phyloP scores from a whole-genome alignment of 1,140 invertebrate genomes.

The Eubasilissa regina region DNA sequence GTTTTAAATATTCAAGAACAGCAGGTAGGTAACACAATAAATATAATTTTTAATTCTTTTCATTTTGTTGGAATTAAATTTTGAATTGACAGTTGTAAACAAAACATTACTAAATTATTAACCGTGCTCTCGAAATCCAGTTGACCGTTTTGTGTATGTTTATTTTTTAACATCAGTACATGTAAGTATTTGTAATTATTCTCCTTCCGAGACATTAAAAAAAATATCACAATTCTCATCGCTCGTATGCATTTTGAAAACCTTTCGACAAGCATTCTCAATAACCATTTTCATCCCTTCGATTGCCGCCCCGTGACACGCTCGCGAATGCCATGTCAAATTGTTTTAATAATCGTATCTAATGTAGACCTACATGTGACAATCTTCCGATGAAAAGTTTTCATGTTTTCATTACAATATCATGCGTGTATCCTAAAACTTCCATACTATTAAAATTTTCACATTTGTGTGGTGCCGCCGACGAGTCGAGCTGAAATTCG shows the following conservation, averaged over 20 bases:
- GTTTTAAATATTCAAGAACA: too few relatives aligned
- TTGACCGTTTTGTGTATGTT: too few relatives aligned
- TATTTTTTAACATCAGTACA: too few relatives aligned
- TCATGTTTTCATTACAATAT: conserved; percentile 59
- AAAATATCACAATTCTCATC: conserved; percentile 19
- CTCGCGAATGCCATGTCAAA: conserved; percentile 51
- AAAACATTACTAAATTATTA: too few relatives aligned
- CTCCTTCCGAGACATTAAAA: conserved; percentile 13
- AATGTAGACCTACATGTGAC: conserved; percentile 71
- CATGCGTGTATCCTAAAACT: conserved; percentile 59
- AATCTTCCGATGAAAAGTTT: conserved; percentile 68
- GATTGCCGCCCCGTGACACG: conserved; percentile 56
- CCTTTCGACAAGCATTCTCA: conserved; percentile 34
- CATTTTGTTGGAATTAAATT: too few relatives aligned
- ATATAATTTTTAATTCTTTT: too few relatives aligned
- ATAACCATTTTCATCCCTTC: background rate
- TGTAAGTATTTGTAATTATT: background rate
- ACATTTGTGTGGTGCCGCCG: conserved; percentile 33
- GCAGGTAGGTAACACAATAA: too few relatives aligned
- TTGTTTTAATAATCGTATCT: conserved; percentile 65
- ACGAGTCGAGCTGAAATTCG: background rate
- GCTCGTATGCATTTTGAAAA: background rate
- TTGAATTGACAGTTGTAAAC: too few relatives aligned
- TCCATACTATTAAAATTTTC: conserved; percentile 54
- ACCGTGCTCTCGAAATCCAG: too few relatives aligned